A percentile compares a stretch with the other conserved stretches of the same genome.
phyloP scores from a whole-genome alignment of 1,140 invertebrate genomes.

The Drosophila nigrodunni region DNA sequence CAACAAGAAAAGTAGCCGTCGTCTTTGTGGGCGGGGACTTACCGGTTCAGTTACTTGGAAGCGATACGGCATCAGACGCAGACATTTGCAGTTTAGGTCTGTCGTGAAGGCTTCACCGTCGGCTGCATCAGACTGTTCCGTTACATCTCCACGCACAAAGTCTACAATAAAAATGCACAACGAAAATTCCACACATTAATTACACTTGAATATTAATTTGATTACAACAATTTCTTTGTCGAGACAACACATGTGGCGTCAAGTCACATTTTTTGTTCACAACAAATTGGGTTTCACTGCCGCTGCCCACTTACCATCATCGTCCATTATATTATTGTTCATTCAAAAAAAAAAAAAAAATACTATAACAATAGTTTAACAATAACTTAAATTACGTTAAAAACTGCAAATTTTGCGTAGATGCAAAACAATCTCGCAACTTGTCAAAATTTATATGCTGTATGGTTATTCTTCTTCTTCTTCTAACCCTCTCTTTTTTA shows the following conservation, averaged over 20 bases:
- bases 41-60: slow-evolving; percentile 89
- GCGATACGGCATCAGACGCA: slow-evolving; percentile 92
- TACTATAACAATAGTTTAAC: not conserved
- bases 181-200: not conserved
- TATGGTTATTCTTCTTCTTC: slow-evolving; percentile 21
- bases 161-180: slow-evolving; percentile 48
- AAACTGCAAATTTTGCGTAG: slow-evolving; percentile 8
- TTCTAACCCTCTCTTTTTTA: slow-evolving; percentile 3
- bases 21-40: slow-evolving; percentile 23
- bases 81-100: slow-evolving; percentile 88
- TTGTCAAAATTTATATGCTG: slow-evolving; percentile 13
- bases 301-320: not conserved
- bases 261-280: slow-evolving; percentile 35
- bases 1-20: not conserved
- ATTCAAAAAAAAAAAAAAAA: not conserved
- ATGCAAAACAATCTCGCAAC: slow-evolving; percentile 11
- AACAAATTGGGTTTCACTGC: not conserved
- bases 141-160: slow-evolving; percentile 69
- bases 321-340: slow-evolving; percentile 3
- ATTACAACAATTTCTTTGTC: not conserved
- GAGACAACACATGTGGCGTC: slow-evolving; percentile 26
- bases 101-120: slow-evolving; percentile 77
- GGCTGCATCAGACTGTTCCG: slow-evolving; percentile 64
- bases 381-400: not conserved
- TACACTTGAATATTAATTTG: not conserved